Conservation (phyloP, 2,113 vertebrate species). For the Microcebus ravelobensis region DNA sequence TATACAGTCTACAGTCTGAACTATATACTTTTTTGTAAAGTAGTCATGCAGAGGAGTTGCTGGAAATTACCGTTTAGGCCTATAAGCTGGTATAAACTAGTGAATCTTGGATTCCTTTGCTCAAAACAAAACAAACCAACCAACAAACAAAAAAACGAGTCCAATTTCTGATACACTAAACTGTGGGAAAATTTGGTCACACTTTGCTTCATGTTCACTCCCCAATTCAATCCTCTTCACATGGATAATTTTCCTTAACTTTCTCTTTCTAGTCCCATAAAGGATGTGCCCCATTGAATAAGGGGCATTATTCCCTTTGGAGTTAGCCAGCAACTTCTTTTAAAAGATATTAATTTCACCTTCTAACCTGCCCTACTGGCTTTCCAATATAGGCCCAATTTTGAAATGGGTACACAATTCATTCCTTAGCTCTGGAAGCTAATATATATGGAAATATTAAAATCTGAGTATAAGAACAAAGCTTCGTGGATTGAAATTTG, state of each 20-base stretch:
- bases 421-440: not conserved
- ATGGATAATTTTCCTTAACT: not conserved
- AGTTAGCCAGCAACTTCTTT: not conserved
- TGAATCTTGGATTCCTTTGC: not conserved
- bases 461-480: not conserved
- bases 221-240: not conserved
- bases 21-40: not conserved
- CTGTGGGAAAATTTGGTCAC: not conserved
- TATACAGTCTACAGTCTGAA: not conserved
- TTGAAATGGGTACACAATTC: not conserved
- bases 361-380: not conserved
- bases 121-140: no score
- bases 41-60: not conserved
- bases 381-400: not conserved
- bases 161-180: not conserved
- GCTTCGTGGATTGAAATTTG: not conserved
- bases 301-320: not conserved
- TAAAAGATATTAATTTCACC: not conserved
- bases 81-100: not conserved
- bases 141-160: no score
- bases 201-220: not conserved
- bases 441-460: not conserved
- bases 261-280: not conserved
- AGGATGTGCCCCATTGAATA: not conserved
- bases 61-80: not conserved